Percentiles rank a stretch among this genome's conserved stretches.
phyloP scores from a whole-genome alignment of 2,113 vertebrate species.

The Grammomys surdaster region DNA sequence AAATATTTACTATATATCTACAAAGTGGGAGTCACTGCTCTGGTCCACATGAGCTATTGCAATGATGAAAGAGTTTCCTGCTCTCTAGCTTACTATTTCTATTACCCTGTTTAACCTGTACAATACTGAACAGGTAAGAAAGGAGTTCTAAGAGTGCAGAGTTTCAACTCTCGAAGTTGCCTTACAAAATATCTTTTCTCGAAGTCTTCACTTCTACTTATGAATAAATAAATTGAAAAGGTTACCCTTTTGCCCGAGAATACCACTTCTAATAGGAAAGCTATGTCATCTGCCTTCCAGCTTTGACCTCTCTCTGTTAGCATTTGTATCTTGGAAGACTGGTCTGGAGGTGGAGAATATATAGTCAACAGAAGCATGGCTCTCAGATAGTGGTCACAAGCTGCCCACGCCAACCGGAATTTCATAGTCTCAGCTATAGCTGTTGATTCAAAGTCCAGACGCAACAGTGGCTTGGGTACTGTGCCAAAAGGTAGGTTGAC shows the following conservation, averaged over 20 bases:
- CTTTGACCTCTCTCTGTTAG: not conserved
- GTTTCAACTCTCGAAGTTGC: conserved; percentile 3
- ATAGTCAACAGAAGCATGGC: conserved; percentile 13
- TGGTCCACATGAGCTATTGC: not conserved
- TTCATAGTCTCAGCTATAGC: conserved; percentile 32
- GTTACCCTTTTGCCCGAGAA: conserved; percentile 16
- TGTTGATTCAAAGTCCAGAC: conserved; percentile 62
- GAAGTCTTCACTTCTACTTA: conserved; percentile 43
- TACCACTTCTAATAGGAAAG: not conserved
- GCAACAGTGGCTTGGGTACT: conserved; percentile 18
- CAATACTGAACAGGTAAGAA: not conserved
- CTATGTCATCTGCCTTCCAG: not conserved
- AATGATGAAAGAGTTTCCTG: not conserved
- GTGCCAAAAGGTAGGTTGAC: conserved; percentile 45
- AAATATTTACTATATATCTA: conserved; percentile 15
- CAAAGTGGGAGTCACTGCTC: not conserved
- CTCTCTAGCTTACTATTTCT: not conserved
- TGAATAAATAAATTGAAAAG: conserved; percentile 17
- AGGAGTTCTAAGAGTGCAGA: not conserved
- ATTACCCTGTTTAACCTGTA: conserved; percentile 24
- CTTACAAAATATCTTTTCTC: conserved; percentile 12
- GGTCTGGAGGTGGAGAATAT: not conserved
- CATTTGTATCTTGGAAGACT: conserved; percentile 17
- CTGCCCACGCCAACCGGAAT: conserved; percentile 28
- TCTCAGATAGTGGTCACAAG: not conserved